Base-by-base conservation (phyloP, 2,113 vertebrate genomes). In the Hydrochoerus hydrochaeris region DNA sequence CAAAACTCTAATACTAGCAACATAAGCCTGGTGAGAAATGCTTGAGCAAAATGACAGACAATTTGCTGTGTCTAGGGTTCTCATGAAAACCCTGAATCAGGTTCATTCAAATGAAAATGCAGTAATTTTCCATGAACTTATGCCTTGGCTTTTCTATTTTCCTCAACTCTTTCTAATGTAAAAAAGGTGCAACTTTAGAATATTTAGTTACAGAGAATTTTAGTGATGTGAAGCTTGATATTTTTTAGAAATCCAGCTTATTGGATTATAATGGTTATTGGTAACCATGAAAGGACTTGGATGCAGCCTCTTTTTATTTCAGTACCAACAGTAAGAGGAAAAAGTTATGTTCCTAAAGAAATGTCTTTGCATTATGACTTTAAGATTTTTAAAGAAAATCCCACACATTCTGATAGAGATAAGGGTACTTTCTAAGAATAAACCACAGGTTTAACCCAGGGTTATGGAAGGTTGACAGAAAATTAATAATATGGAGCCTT, bases 401-500 rank as follows among this genome's bases (percentile, higher is more conserved):
- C 57, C 3, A 19, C 86, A 49, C 16, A 75, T 77, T 75, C 19
- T 38, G 65, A 28, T 81, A 73, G 26, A 35, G 28, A 46, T 11
- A 24, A 8, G 20, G 88, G 65, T 46, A 4, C 54, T 93, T 95
- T 95, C 92, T 77, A 86, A 92, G 94, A 93, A 95, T 84, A 91
- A 1, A 88, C 69, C 19, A n/a, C 16, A 52, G 7, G 62, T 71
- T 91, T 86, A 94, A 60, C 84, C 63, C 38, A 60, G 57, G 60
- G 54, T 88, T 84, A 78, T 41, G 10, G 17, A 52, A 85, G 26
- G 83, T 41, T 63, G 41, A 24, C 83, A 92, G 57, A 35, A 92
- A 95, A 69, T 95, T 93, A 94, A 83, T 71, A 93, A 62, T 93
- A 83, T 84, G 77, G 35, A 80, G 30, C 75, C 54, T 84, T 93